phyloP scores from a whole-genome alignment of 2,888 invertebrate genomes.

The Troides helena region DNA sequence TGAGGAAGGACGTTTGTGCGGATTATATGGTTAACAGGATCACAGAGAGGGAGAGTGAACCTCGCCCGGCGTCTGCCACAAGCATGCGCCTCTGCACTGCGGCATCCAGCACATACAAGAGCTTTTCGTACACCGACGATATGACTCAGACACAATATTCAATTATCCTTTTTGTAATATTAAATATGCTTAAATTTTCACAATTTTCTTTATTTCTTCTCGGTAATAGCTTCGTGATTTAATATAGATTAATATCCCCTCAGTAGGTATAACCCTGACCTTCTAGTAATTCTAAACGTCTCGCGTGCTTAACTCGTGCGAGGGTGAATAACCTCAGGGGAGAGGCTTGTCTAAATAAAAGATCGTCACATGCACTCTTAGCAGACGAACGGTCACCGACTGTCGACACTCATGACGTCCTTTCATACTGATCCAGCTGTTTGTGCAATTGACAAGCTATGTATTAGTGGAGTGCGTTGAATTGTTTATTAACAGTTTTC shows the following conservation, averaged over 20 bases:
- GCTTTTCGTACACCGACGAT: slow-evolving; percentile 8
- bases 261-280: slow-evolving; percentile 67
- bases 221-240: neutral
- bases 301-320: slow-evolving; percentile 48
- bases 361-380: slow-evolving; percentile 54
- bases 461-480: neutral
- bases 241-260: slow-evolving; percentile 28
- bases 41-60: slow-evolving; percentile 40
- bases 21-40: slow-evolving; percentile 37
- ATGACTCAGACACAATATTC: slow-evolving; percentile 15
- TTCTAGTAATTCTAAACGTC: slow-evolving; percentile 46
- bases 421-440: slow-evolving; percentile 50
- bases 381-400: slow-evolving; percentile 50
- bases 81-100: slow-evolving; percentile 68
- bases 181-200: neutral
- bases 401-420: slow-evolving; percentile 44
- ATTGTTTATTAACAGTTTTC: neutral
- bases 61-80: slow-evolving; percentile 36
- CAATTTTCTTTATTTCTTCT: neutral
- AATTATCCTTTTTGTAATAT: slow-evolving; percentile 5
- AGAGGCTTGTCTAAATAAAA: slow-evolving; percentile 73
- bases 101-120: slow-evolving; percentile 46
- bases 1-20: slow-evolving; percentile 30
- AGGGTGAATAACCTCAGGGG: slow-evolving; percentile 72
- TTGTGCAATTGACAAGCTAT: slow-evolving; percentile 19